Conservation (phyloP, 2,113 vertebrate genomes). For the Glaucidium brasilianum region DNA sequence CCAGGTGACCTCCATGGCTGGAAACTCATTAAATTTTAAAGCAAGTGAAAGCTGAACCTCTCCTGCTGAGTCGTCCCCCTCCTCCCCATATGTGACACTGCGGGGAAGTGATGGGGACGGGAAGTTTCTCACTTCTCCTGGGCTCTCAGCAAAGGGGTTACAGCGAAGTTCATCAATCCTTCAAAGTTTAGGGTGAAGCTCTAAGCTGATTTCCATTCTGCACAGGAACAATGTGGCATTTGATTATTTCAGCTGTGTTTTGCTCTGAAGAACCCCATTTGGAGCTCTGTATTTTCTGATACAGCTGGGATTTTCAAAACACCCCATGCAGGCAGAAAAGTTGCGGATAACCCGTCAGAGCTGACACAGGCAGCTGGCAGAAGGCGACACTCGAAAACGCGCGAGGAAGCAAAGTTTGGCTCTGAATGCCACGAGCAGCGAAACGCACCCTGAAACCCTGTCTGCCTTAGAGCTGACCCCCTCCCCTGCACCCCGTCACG, state of each 20-base stretch:
- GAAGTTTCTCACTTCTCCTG: not conserved
- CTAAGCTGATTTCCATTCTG: not conserved
- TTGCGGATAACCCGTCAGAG: not conserved
- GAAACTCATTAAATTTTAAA: not conserved
- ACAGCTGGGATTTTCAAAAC: not conserved
- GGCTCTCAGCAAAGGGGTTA: not conserved
- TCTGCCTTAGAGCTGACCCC: not conserved
- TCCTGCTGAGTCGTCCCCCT: not conserved
- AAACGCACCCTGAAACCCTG: accelerated
- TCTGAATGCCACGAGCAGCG: accelerated
- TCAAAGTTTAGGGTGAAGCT: not conserved
- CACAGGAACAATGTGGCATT: not conserved
- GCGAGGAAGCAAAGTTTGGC: not conserved
- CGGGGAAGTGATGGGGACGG: accelerated
- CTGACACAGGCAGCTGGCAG: not conserved
- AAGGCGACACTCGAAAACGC: not conserved
- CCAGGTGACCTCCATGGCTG: not conserved
- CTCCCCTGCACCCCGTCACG: no score
- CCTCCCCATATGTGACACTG: accelerated
- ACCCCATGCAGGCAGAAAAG: not conserved
- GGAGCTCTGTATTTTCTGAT: not conserved
- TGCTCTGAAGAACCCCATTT: not conserved
- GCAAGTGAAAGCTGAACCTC: not conserved
- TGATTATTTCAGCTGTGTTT: conserved; percentile 15
- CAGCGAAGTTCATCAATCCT: not conserved